These are phyloP conservation scores for Onychomys leucogaster DNA, from an alignment of 2,797 vertebrate genomes.

Conservation along the genomic window DNA sequence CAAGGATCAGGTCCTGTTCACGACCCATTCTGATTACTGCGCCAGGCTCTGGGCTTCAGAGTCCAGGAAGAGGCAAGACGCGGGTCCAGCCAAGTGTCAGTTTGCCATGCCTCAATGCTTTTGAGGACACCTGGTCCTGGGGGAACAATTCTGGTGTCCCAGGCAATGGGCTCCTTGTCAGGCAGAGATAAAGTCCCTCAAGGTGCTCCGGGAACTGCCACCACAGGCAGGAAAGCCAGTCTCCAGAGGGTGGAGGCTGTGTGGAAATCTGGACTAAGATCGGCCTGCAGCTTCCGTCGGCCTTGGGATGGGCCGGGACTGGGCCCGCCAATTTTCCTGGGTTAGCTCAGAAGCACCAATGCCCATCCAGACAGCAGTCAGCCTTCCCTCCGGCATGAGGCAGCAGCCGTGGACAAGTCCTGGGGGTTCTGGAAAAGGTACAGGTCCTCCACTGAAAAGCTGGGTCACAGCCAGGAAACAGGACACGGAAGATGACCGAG, in stretches of 20 bases:
- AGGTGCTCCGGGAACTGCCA: conserved; percentile 42
- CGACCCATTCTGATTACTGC: conserved; percentile 87
- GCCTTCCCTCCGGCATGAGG: conserved; percentile 65
- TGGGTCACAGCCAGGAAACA: conserved; percentile 28
- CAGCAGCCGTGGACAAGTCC: background rate
- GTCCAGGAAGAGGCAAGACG: conserved; percentile 23
- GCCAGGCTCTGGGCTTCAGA: conserved; percentile 61
- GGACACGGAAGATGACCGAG: background rate
- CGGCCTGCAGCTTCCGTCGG: conserved; percentile 71
- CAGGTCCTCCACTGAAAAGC: background rate
- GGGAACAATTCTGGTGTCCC: background rate
- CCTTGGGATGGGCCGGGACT: conserved; percentile 41
- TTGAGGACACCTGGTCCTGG: background rate
- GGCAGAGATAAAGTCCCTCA: conserved; percentile 1
- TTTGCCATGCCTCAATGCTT: conserved; percentile 62
- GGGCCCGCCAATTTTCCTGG: conserved; percentile 47
- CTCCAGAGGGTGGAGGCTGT: conserved; percentile 63
- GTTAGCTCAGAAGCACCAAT: conserved; percentile 1
- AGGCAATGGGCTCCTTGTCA: conserved; percentile 12
- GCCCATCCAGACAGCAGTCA: conserved; percentile 59
- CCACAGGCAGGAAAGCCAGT: conserved; percentile 67
- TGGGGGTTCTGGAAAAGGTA: conserved; percentile 18
- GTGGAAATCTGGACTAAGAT: conserved; percentile 70
- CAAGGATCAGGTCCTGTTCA: conserved; percentile 91
- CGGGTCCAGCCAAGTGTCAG: conserved; percentile 51